Evolutionary conservation across 2,888 invertebrate species (phyloP).

Genomic region (Euzophera pinguis): DNA sequence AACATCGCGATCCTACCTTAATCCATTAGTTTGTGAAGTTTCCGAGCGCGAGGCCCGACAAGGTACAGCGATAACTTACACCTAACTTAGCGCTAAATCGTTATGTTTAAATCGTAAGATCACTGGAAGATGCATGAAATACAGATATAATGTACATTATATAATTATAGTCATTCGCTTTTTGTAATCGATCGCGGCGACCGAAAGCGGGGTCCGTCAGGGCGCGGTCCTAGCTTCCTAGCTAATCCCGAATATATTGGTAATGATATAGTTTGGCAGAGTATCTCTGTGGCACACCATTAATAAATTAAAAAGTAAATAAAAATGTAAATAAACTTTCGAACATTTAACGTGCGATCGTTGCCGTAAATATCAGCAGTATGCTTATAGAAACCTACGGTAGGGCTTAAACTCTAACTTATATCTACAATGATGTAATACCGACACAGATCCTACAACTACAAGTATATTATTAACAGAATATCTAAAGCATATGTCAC

Average conservation of each 20-base stretch:
- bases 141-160: constrained; percentile 54
- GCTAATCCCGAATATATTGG: constrained; percentile 54
- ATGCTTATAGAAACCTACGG: constrained; percentile 67
- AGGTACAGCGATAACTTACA: constrained; percentile 68
- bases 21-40: constrained; percentile 69
- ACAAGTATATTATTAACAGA: constrained; percentile 80
- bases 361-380: constrained; percentile 76
- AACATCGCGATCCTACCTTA: constrained; percentile 62
- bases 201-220: constrained; percentile 34
- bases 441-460: constrained; percentile 69
- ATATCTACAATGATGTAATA: constrained; percentile 70
- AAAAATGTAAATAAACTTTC: constrained; percentile 78
- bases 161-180: constrained; percentile 48
- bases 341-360: constrained; percentile 76
- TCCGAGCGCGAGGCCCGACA: constrained; percentile 57
- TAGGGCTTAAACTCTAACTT: constrained; percentile 66
- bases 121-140: constrained; percentile 75
- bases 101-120: constrained; percentile 63
- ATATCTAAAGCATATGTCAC: constrained; percentile 80
- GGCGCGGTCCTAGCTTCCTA: constrained; percentile 29
- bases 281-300: constrained; percentile 80
- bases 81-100: constrained; percentile 68
- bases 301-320: constrained; percentile 77
- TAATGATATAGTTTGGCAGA: constrained; percentile 80
- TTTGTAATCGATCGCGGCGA: constrained; percentile 37